phyloP scores from a whole-genome alignment of 2,797 vertebrate genomes.

The Dallia pectoralis region DNA sequence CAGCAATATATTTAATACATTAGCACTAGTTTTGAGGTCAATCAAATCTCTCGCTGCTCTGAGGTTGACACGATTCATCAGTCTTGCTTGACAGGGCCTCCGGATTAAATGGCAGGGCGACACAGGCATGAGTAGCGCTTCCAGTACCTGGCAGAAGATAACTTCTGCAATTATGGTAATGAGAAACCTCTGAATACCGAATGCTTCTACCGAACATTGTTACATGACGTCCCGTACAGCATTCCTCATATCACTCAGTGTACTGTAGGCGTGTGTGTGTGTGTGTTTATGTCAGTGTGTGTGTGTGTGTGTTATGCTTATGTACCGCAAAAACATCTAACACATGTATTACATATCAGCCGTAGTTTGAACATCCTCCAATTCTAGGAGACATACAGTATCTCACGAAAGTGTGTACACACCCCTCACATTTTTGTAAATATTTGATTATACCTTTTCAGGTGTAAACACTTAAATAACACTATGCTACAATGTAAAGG shows the following conservation, averaged over 20 bases:
- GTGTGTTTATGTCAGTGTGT: not conserved
- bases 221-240: slow-evolving; percentile 9
- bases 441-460: too few relatives aligned
- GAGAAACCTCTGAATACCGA: slow-evolving; percentile 35
- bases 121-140: slow-evolving; percentile 48
- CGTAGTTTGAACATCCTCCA: not conserved
- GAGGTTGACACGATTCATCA: slow-evolving; percentile 65
- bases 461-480: too few relatives aligned
- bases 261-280: not conserved
- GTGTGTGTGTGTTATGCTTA: not conserved
- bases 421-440: too few relatives aligned
- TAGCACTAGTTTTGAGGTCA: slow-evolving; percentile 44
- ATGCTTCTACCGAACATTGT: slow-evolving; percentile 20
- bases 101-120: slow-evolving; percentile 60
- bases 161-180: slow-evolving; percentile 58
- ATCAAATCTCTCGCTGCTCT: slow-evolving; percentile 51
- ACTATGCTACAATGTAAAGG: too few relatives aligned
- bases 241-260: slow-evolving; percentile 27
- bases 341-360: not conserved
- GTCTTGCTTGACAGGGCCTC: slow-evolving; percentile 55
- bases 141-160: slow-evolving; percentile 53
- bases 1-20: slow-evolving; percentile 42
- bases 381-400: not conserved
- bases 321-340: not conserved
- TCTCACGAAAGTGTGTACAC: too few relatives aligned